Conservation (phyloP, 2,888 invertebrate genomes). For the Hybos culiciformis region DNA sequence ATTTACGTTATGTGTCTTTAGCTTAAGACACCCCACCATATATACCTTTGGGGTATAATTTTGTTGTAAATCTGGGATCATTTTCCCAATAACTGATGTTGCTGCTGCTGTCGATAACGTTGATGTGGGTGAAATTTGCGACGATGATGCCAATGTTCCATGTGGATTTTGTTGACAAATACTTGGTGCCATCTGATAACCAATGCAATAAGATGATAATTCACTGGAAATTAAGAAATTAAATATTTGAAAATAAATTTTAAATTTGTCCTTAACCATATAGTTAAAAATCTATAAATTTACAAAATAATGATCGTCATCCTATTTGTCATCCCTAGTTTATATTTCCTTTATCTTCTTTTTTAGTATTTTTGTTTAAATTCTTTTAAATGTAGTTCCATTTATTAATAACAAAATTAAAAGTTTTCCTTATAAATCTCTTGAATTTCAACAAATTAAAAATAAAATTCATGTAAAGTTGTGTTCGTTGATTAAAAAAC, state of each 20-base stretch:
- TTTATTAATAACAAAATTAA: too few species aligned
- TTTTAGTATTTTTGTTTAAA: too few species aligned
- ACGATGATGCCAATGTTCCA: not conserved
- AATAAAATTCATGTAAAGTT: too few species aligned
- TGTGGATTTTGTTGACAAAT: conserved; percentile 28
- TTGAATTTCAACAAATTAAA: too few species aligned
- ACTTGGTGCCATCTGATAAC: conserved; percentile 40
- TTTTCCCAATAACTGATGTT: conserved; percentile 17
- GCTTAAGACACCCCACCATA: too few species aligned
- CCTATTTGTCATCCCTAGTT: not conserved
- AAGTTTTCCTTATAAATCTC: too few species aligned
- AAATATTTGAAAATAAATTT: conserved; percentile 11
- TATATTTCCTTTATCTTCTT: too few species aligned
- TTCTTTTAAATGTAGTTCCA: too few species aligned
- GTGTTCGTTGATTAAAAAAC: too few species aligned
- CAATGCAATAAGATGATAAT: conserved; percentile 32
- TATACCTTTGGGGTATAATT: conserved; percentile 23
- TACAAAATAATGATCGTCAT: not conserved
- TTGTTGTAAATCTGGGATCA: conserved; percentile 26
- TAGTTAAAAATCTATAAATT: conserved; percentile 1
- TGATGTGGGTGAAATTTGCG: not conserved
- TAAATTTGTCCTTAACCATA: not conserved
- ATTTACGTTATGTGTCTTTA: too few species aligned
- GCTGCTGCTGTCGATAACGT: not conserved
- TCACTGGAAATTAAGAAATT: conserved; percentile 32